phyloP scores from a whole-genome alignment of 2,113 vertebrate species.

The Varanus salvator region DNA sequence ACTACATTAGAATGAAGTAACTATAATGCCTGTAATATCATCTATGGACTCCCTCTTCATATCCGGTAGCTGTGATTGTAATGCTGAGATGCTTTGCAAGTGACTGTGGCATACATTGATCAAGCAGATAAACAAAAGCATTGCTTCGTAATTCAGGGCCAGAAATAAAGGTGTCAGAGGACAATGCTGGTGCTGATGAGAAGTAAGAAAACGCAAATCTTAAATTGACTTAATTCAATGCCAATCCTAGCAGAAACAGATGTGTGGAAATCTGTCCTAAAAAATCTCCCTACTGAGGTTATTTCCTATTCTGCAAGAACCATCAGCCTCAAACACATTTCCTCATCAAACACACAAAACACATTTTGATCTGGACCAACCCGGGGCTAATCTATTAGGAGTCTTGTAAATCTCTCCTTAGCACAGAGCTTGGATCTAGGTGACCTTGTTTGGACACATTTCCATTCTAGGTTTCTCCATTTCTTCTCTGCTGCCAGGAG shows the following conservation, averaged over 20 bases:
- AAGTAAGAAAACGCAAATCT: background rate
- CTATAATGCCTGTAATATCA: constrained; percentile 58
- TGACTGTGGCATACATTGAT: constrained; percentile 52
- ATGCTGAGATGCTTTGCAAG: constrained; percentile 36
- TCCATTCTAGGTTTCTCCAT: background rate
- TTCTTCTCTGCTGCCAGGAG: background rate
- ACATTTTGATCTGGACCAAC: background rate
- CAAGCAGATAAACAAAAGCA: background rate
- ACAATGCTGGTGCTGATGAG: background rate
- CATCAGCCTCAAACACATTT: background rate
- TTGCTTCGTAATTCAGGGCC: background rate
- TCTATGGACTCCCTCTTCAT: constrained; percentile 49
- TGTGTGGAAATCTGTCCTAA: background rate
- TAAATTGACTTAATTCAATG: background rate
- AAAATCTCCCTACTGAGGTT: no score
- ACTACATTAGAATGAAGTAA: constrained; percentile 63
- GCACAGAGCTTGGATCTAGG: background rate
- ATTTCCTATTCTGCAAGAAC: background rate
- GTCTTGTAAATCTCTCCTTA: background rate
- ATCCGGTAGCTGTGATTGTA: constrained; percentile 46
- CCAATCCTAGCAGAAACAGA: background rate
- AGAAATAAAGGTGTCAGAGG: background rate
- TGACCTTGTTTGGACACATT: constrained; percentile 5
- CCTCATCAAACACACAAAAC: no score
- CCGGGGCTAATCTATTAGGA: constrained; percentile 13